phyloP scores from a whole-genome alignment of 2,888 invertebrate species.

The Dorcus parallelipipedus region DNA sequence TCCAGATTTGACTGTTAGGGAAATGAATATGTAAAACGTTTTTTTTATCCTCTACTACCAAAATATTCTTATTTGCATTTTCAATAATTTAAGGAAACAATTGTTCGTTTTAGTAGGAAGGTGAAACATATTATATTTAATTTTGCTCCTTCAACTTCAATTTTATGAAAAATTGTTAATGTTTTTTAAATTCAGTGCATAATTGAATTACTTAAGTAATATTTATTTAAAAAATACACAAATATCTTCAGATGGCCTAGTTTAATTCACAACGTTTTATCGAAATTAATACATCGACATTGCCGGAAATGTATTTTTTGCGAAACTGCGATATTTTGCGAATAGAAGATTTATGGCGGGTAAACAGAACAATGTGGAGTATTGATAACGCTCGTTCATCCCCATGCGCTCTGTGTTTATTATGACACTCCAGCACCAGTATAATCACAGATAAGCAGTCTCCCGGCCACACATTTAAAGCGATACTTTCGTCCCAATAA shows the following conservation, averaged over 20 bases:
- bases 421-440: neutral
- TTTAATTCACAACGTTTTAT: neutral
- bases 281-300: neutral
- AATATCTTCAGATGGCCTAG: too few relatives aligned
- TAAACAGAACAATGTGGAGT: conserved; percentile 21
- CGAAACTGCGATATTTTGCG: conserved; percentile 8
- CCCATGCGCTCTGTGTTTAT: neutral
- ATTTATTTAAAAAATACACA: too few relatives aligned
- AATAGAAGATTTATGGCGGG: conserved; percentile 22
- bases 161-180: too few relatives aligned
- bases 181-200: too few relatives aligned
- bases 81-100: too few relatives aligned
- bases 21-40: neutral
- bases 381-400: conserved; percentile 21
- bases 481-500: conserved; percentile 23
- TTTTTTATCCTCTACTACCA: neutral
- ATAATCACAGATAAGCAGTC: conserved; percentile 17
- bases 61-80: too few relatives aligned
- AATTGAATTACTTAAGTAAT: too few relatives aligned
- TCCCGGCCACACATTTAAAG: conserved; percentile 15
- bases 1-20: too few relatives aligned
- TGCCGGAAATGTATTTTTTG: neutral
- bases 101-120: too few relatives aligned
- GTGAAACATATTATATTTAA: too few relatives aligned
- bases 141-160: too few relatives aligned